Conservation (phyloP, 2,888 invertebrate species). For the Toxonevra muliebris region DNA sequence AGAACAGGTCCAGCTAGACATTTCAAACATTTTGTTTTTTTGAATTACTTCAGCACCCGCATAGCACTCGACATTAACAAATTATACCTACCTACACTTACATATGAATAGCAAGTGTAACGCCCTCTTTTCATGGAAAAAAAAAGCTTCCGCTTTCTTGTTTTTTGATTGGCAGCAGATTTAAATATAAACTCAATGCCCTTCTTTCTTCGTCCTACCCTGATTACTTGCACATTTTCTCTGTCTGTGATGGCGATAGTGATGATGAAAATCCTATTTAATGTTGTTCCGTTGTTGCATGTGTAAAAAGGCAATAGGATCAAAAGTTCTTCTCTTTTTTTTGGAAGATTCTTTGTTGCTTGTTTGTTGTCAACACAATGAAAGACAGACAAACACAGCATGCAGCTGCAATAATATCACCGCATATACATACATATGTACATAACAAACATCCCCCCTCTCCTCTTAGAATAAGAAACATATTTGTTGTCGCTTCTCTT, state of each 20-base stretch:
- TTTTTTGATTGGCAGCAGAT: too few species aligned
- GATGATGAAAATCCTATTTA: background rate
- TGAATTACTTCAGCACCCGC: conserved; percentile 51
- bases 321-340: too few species aligned
- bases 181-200: too few species aligned
- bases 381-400: conserved; percentile 43
- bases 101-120: too few species aligned
- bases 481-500: conserved; percentile 33
- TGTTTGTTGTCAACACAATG: conserved; percentile 14
- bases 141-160: too few species aligned
- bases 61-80: conserved; percentile 49
- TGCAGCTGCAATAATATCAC: conserved; percentile 47
- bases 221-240: conserved; percentile 27
- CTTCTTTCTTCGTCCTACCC: background rate
- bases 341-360: conserved; percentile 13
- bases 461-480: too few species aligned
- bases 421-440: background rate
- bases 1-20: too few species aligned
- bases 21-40: too few species aligned
- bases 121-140: too few species aligned
- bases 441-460: too few species aligned
- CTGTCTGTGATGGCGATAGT: background rate
- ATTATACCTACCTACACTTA: too few species aligned
- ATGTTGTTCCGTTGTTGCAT: background rate
- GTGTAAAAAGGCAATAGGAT: conserved; percentile 30